phyloP scores from a whole-genome alignment of 2,797 vertebrate species.

The Catamblyrhynchus diadema region DNA sequence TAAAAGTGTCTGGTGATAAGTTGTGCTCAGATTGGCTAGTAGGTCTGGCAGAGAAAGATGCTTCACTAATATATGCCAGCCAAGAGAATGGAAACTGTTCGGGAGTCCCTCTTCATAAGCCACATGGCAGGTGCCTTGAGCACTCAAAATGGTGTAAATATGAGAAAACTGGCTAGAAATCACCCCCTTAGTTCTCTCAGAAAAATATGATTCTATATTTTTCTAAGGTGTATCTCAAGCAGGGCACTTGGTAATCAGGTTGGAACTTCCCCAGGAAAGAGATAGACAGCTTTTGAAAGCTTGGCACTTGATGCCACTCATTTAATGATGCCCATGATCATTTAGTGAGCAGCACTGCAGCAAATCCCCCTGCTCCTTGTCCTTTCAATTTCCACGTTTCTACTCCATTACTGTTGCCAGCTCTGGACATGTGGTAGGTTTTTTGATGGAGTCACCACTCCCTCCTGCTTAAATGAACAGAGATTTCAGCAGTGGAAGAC shows the following conservation, averaged over 20 bases:
- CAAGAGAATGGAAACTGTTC: neutral
- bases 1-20: neutral
- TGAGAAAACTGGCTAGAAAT: neutral
- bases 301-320: neutral
- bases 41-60: neutral
- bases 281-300: neutral
- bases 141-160: neutral
- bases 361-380: neutral
- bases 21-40: neutral
- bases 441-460: neutral
- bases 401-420: neutral
- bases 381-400: neutral
- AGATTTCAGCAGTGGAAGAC: neutral
- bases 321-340: neutral
- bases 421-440: neutral
- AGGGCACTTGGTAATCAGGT: neutral
- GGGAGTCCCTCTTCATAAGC: neutral
- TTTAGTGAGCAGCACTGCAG: neutral
- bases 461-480: neutral
- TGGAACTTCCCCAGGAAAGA: conserved; percentile 22
- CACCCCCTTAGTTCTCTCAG: neutral
- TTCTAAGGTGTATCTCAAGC: neutral
- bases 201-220: neutral
- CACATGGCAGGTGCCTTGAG: neutral
- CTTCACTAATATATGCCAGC: neutral